These are phyloP conservation scores for Atta texana DNA, from an alignment of 1,140 invertebrate species.

Conservation along the genomic window DNA sequence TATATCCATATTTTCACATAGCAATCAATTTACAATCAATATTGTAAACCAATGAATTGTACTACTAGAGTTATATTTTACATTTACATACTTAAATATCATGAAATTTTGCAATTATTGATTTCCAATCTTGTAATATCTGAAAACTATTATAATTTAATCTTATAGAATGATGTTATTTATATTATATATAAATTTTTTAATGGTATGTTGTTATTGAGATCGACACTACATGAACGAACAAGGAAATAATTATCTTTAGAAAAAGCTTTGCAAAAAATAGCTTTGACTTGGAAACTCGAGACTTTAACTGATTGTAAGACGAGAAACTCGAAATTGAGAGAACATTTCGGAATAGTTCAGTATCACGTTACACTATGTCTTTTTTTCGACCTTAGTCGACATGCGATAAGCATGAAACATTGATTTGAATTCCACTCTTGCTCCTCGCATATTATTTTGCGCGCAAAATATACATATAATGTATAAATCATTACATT, in stretches of 20 bases:
- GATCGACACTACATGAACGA: not conserved
- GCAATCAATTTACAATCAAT: too few species aligned
- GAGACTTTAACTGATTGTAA: conserved; percentile 46
- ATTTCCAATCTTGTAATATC: conserved; percentile 7
- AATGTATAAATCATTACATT: not conserved
- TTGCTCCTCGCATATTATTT: not conserved
- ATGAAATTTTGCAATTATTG: not conserved
- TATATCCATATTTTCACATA: too few species aligned
- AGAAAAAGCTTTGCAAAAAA: conserved; percentile 9
- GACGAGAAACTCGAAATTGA: conserved; percentile 50
- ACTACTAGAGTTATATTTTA: too few species aligned
- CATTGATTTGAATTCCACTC: conserved; percentile 56
- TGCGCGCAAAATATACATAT: not conserved
- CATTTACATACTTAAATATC: too few species aligned
- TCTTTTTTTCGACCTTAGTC: conserved; percentile 30
- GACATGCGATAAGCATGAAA: conserved; percentile 51
- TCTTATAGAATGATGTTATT: not conserved
- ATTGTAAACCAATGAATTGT: too few species aligned
- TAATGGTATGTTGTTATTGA: not conserved
- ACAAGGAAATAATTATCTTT: conserved; percentile 10
- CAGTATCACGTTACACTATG: conserved; percentile 6
- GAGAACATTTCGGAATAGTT: conserved; percentile 32
- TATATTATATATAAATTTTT: not conserved
- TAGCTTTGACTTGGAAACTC: conserved; percentile 31
- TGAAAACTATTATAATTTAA: not conserved